Base-by-base conservation (phyloP, 30 jellyfish, hydroid and myxozoan species). In the Phacellophora camtschatica region DNA sequence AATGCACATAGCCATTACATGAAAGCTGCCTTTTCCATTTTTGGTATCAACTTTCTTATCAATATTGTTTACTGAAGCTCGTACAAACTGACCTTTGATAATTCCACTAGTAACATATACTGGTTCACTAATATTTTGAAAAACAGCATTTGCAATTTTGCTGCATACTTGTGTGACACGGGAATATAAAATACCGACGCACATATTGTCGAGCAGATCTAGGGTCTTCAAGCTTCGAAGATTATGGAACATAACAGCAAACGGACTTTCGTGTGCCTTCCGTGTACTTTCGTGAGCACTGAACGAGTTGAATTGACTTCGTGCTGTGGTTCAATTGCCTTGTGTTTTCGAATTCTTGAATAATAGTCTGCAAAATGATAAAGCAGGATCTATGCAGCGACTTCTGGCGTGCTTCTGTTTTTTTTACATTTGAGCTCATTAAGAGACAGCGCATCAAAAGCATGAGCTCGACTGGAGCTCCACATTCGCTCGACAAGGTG, bases 151-250 rank as follows among this genome's bases (percentile, higher is more conserved):
- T 51, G 66, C 66, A 51, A 51, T 51, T 51, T 51, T 11, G 22
- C 66, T 51, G 66, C 66, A 51, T 51, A 51, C 66, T 54, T 54
- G 69, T 0, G 69, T 54, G 22, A 54, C 69, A 54, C 69, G 36
- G 69, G 69, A 54, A 5, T 54, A 54, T 0, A 32, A 54, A 32
- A 54, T 54, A 54, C 69, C 69, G 22, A 25, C 69, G 36, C 56
- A 43, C 56, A 43, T 43, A 43, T 43, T 43, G 56, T 43, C 18
- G 56, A 43, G 56, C 56, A 43, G 56, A 43, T 43, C 18, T 43
- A 43, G 56, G 56, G 56, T 43, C 5, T 43, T 43, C 56, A 10
- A 22, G 56, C 56, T 43, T 43, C 56, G 56, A 43, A 43, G 56
- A 43, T 43, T 43, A 43, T 43, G 56, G 56, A 10, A 43, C 56